Percentiles rank a stretch among this genome's conserved stretches.
These are phyloP conservation scores for Grantiella picta DNA, from an alignment of 2,113 vertebrate genomes.

Conservation along the genomic window DNA sequence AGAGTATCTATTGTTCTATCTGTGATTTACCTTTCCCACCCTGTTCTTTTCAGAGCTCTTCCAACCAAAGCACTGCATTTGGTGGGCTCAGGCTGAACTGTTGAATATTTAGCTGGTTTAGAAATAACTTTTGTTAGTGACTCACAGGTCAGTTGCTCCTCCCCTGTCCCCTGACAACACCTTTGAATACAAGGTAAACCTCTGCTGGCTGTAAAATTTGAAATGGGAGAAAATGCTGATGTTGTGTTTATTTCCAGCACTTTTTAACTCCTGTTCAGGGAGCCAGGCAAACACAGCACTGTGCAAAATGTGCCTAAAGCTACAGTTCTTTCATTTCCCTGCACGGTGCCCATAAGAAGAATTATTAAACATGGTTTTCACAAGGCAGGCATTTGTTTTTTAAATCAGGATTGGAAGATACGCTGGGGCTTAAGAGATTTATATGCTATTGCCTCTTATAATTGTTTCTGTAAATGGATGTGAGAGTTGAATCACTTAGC, in stretches of 20 bases:
- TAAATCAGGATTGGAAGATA: slow-evolving; percentile 42
- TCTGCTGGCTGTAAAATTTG: neutral
- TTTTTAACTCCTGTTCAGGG: neutral
- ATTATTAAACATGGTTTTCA: slow-evolving; percentile 64
- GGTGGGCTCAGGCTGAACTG: neutral
- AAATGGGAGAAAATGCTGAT: neutral
- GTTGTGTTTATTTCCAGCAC: neutral
- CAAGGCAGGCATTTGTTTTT: slow-evolving; percentile 48
- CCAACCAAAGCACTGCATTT: neutral
- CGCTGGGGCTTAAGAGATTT: neutral
- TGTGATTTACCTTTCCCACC: neutral
- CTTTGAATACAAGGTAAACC: neutral
- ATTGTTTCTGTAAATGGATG: slow-evolving; percentile 45
- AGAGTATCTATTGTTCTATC: neutral
- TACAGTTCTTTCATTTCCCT: slow-evolving; percentile 31
- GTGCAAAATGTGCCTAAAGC: slow-evolving; percentile 18
- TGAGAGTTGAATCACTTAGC: slow-evolving; percentile 33
- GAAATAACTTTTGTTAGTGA: neutral
- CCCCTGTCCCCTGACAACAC: neutral
- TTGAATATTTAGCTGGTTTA: neutral
- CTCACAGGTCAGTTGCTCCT: neutral
- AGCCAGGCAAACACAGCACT: neutral
- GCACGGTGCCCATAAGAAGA: slow-evolving; percentile 3
- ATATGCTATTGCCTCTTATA: slow-evolving; percentile 4
- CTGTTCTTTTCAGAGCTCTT: neutral